phyloP scores from a whole-genome alignment of 2,888 invertebrate genomes.

The Amiota communis region DNA sequence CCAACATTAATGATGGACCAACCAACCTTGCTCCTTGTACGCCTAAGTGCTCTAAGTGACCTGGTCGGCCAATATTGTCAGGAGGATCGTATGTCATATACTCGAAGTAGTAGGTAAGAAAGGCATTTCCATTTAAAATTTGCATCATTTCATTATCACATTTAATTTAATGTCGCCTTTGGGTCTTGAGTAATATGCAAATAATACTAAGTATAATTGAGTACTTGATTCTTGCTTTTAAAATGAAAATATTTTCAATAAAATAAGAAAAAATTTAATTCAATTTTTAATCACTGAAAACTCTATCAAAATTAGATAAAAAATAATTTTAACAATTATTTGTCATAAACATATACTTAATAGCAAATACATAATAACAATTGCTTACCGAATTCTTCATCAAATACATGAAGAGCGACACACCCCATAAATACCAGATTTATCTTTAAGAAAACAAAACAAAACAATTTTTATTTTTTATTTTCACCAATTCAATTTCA shows the following conservation, averaged over 20 bases:
- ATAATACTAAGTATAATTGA: background rate
- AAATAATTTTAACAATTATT: background rate
- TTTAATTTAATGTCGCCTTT: constrained; percentile 21
- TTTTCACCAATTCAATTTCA: background rate
- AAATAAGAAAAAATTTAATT: no score
- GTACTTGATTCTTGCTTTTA: no score
- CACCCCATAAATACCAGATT: no score
- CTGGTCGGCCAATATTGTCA: no score
- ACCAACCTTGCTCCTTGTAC: background rate
- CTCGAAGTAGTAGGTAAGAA: background rate
- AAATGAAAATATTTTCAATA: no score
- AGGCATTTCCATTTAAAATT: constrained; percentile 12
- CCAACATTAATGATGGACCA: background rate
- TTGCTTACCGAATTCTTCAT: no score
- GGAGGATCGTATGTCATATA: no score
- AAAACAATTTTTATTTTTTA: background rate
- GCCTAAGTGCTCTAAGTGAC: no score
- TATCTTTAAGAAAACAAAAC: background rate
- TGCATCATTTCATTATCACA: constrained; percentile 18
- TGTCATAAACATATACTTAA: background rate
- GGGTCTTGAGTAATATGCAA: constrained; percentile 11
- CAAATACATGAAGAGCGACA: no score
- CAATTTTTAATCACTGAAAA: no score
- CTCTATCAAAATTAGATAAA: no score
- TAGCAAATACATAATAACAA: background rate